Percentiles rank a stretch among this genome's conserved stretches.
Evolutionary conservation across 2,113 vertebrate species (phyloP).

Genomic region (Mugil cephalus): DNA sequence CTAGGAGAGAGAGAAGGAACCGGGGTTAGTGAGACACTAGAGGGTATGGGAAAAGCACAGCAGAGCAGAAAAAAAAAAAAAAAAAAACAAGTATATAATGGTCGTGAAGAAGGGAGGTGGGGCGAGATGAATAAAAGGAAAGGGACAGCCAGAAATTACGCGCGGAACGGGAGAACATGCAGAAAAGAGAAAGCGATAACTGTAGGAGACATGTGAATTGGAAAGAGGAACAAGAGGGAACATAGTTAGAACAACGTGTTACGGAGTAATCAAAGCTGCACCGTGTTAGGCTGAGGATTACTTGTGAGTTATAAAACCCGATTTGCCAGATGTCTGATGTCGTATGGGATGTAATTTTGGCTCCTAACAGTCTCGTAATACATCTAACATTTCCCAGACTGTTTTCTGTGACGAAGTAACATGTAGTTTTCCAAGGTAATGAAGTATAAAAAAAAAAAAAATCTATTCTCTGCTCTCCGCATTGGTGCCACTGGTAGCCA

Average conservation of each 20-base stretch:
- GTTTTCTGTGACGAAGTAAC: not conserved
- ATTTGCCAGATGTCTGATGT: conserved; percentile 21
- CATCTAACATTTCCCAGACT: not conserved
- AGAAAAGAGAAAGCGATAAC: not conserved
- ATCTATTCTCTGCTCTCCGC: too few species aligned
- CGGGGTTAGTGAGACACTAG: conserved; percentile 50
- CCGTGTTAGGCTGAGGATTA: not conserved
- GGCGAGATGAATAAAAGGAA: not conserved
- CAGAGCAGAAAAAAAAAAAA: not conserved
- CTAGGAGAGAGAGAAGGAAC: conserved; percentile 78
- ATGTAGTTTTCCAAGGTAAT: not conserved
- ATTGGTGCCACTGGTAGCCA: too few species aligned
- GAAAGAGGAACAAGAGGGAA: not conserved
- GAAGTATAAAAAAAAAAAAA: not conserved
- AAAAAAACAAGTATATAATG: conserved; percentile 25
- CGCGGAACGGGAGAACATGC: not conserved
- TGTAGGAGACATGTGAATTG: not conserved
- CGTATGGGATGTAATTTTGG: conserved; percentile 7
- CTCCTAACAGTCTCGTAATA: not conserved
- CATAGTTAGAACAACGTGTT: conserved; percentile 17
- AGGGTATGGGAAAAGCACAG: conserved; percentile 12
- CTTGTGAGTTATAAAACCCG: conserved; percentile 2
- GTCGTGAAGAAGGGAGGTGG: not conserved
- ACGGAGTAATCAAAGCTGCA: conserved; percentile 5
- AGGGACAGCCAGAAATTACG: not conserved